phyloP scores from a whole-genome alignment of 2,888 invertebrate genomes.

The Prenolepis imparis region DNA sequence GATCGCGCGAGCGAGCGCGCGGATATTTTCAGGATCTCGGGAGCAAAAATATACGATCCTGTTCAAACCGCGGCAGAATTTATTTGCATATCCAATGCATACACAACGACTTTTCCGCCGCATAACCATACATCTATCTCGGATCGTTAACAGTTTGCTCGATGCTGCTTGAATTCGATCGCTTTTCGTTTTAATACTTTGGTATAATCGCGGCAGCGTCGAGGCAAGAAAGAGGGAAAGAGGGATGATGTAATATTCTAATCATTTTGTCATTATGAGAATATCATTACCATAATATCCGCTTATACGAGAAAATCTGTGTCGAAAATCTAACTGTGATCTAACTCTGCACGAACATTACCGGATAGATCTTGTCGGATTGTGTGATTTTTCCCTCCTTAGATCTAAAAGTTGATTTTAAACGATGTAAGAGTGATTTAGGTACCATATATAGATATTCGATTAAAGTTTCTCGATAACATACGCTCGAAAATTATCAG shows the following conservation, averaged over 20 bases:
- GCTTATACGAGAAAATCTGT: neutral
- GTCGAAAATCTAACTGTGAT: neutral
- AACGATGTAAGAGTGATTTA: neutral
- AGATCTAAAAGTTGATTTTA: neutral
- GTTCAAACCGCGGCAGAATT: conserved; percentile 49
- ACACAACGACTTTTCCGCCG: conserved; percentile 45
- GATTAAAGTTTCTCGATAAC: neutral
- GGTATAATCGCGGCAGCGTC: neutral
- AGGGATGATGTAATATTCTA: conserved; percentile 11
- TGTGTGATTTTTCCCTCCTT: neutral
- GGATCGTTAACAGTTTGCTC: conserved; percentile 25
- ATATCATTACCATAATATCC: conserved; percentile 25
- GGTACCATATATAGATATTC: neutral
- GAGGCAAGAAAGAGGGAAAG: neutral
- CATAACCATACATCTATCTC: conserved; percentile 32
- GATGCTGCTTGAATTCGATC: neutral
- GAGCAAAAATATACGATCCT: conserved; percentile 12
- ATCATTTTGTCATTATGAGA: neutral
- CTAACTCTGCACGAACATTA: neutral
- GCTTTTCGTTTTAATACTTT: conserved; percentile 11
- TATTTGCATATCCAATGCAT: conserved; percentile 61
- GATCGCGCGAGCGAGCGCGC: neutral
- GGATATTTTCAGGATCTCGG: conserved; percentile 44
- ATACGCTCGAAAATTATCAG: neutral
- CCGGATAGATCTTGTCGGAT: neutral